Conservation (phyloP, 1,140 invertebrate genomes). For the Drosophila funebris region DNA sequence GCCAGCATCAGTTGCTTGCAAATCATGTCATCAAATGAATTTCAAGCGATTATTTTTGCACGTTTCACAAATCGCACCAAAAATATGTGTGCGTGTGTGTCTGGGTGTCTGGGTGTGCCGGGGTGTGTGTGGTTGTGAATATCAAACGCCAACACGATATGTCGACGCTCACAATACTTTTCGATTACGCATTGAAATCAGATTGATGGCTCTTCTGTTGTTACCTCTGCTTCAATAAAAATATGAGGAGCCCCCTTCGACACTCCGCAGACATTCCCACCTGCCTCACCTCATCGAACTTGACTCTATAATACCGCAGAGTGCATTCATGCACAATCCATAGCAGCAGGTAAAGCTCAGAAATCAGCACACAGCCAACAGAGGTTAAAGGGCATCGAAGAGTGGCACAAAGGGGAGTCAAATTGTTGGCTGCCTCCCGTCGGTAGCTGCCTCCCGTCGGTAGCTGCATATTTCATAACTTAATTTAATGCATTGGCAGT, state of each 20-base stretch:
- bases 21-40: conserved; percentile 82
- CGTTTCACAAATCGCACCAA: conserved; percentile 69
- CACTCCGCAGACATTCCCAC: neutral
- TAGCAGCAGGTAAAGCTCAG: conserved; percentile 40
- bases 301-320: conserved; percentile 51
- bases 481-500: conserved; percentile 66
- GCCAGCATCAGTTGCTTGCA: conserved; percentile 56
- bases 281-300: neutral
- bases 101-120: conserved; percentile 8
- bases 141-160: conserved; percentile 30
- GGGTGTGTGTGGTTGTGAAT: conserved; percentile 43
- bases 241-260: conserved; percentile 10
- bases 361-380: conserved; percentile 51
- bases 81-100: conserved; percentile 54
- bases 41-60: conserved; percentile 79
- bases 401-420: neutral
- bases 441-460: neutral
- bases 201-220: conserved; percentile 66
- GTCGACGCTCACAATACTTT: conserved; percentile 64
- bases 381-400: neutral
- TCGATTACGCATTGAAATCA: conserved; percentile 79
- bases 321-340: conserved; percentile 73
- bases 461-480: conserved; percentile 67
- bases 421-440: conserved; percentile 13
- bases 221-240: conserved; percentile 33